Conservation (phyloP, 2,888 invertebrate genomes). For the Stomorhina lunata region DNA sequence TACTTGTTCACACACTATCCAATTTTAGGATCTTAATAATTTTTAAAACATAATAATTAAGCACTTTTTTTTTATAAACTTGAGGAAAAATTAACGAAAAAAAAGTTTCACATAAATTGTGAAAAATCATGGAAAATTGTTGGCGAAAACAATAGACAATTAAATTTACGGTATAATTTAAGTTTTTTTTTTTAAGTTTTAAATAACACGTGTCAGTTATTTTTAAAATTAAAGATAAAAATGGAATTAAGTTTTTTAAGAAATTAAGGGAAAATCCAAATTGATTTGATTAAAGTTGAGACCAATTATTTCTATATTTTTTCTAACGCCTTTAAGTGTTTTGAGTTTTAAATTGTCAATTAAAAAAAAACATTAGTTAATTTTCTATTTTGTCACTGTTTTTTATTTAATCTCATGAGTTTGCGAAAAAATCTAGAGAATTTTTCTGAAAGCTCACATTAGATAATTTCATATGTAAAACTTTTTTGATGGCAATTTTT, state of each 20-base stretch:
- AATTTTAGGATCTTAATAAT: neutral
- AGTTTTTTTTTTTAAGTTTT: neutral
- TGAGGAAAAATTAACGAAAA: no score
- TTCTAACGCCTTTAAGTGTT: slow-evolving; percentile 29
- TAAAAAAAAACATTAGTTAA: neutral
- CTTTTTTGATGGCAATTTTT: slow-evolving; percentile 26
- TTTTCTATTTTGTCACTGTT: neutral
- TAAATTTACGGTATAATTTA: slow-evolving; percentile 25
- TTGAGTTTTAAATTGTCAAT: neutral
- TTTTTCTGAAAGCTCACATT: neutral
- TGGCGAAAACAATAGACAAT: neutral
- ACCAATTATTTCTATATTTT: no score
- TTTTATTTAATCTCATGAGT: slow-evolving; percentile 23
- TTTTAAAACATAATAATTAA: slow-evolving; percentile 3
- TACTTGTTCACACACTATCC: slow-evolving; percentile 17
- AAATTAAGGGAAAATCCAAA: neutral
- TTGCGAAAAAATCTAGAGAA: no score
- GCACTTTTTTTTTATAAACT: neutral
- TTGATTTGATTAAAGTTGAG: slow-evolving; percentile 8
- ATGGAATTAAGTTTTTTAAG: neutral
- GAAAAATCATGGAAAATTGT: neutral
- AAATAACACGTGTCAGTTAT: slow-evolving; percentile 11
- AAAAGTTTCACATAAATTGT: neutral
- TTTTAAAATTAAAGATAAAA: neutral
- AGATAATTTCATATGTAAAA: slow-evolving; percentile 11